These are phyloP conservation scores for Sebastes schlegelii DNA, from an alignment of 2,113 vertebrate genomes.

Conservation along the genomic window DNA sequence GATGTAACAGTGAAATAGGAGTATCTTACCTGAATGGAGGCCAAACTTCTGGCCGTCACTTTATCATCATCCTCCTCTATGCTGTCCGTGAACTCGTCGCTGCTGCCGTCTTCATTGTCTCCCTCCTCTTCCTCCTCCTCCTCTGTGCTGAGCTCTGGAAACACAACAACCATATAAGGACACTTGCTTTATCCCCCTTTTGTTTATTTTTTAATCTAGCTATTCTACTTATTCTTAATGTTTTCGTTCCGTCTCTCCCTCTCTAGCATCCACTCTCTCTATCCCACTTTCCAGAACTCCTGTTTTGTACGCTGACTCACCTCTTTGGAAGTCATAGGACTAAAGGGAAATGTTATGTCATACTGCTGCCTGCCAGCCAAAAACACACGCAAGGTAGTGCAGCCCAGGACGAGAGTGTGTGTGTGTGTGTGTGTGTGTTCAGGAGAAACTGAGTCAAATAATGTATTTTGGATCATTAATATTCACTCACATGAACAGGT, in stretches of 20 bases:
- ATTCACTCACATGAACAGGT: background rate
- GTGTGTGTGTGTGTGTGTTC: slow-evolving; percentile 11
- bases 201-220: background rate
- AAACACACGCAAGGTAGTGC: slow-evolving; percentile 34
- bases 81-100: slow-evolving; percentile 87
- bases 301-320: slow-evolving; percentile 38
- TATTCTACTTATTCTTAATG: background rate
- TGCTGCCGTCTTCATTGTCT: slow-evolving; percentile 76
- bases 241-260: background rate
- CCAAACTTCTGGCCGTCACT: slow-evolving; percentile 66
- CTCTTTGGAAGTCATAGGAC: slow-evolving; percentile 66
- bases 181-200: background rate
- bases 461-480: background rate
- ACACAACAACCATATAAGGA: slow-evolving; percentile 60
- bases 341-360: slow-evolving; percentile 76
- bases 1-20: background rate
- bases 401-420: background rate
- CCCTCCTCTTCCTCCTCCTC: slow-evolving; percentile 74
- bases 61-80: slow-evolving; percentile 86
- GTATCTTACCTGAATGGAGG: slow-evolving; percentile 78
- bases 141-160: slow-evolving; percentile 84
- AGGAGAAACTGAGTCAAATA: background rate
- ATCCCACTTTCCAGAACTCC: slow-evolving; percentile 38
- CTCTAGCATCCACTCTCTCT: slow-evolving; percentile 11
- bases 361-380: slow-evolving; percentile 52